These are phyloP conservation scores for Ecliptopera silaceata DNA, from an alignment of 2,888 invertebrate species.

Conservation along the genomic window DNA sequence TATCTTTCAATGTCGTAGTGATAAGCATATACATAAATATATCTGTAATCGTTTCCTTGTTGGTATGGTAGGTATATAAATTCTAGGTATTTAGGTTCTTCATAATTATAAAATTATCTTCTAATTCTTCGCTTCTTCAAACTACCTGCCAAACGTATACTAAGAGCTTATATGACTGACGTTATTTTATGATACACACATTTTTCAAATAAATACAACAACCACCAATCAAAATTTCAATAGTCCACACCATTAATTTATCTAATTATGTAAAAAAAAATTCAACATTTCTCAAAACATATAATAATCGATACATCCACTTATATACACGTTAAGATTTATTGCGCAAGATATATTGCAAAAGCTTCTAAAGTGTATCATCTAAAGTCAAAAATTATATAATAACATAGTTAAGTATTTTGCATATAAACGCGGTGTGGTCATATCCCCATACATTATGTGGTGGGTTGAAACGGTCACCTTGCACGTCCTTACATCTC, in stretches of 20 bases:
- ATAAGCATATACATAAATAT: constrained; percentile 46
- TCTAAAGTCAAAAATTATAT: constrained; percentile 17
- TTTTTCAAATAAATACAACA: too few species aligned
- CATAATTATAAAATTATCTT: too few species aligned
- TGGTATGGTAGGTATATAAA: background rate
- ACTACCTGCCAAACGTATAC: too few species aligned
- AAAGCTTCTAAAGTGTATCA: constrained; percentile 14
- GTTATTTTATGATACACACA: too few species aligned
- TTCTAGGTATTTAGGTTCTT: background rate
- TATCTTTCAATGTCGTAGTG: constrained; percentile 64
- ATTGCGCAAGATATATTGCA: constrained; percentile 19
- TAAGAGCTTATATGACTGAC: too few species aligned
- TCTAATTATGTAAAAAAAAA: too few species aligned
- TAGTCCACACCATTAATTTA: too few species aligned
- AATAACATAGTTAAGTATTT: constrained; percentile 24
- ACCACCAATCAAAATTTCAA: too few species aligned
- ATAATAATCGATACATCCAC: too few species aligned
- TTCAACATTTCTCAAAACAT: too few species aligned
- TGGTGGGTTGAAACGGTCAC: constrained; percentile 63
- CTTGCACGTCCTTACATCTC: constrained; percentile 75
- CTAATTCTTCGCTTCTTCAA: too few species aligned
- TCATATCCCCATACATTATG: constrained; percentile 36
- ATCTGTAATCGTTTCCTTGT: constrained; percentile 38
- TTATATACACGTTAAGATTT: background rate
- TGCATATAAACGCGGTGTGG: constrained; percentile 32